phyloP scores from a whole-genome alignment of 1,140 invertebrate species.

The Parasteatoda tepidariorum region DNA sequence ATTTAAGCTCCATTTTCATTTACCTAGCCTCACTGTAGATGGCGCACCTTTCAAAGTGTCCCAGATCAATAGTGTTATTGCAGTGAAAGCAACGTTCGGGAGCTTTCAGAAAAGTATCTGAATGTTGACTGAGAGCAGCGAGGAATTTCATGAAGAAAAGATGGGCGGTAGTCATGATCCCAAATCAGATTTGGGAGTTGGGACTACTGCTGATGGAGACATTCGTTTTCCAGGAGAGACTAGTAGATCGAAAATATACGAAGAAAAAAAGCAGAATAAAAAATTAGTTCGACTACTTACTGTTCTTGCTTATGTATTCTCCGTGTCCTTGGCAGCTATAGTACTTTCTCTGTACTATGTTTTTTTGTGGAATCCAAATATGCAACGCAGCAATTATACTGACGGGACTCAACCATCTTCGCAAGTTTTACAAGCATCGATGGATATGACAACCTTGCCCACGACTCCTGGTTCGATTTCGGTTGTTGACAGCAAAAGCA shows the following conservation, averaged over 20 bases:
- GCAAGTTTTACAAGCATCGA: neutral
- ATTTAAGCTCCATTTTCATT: too few relatives aligned
- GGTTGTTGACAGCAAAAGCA: neutral
- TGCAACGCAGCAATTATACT: conserved; percentile 63
- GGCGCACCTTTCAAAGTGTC: conserved; percentile 1
- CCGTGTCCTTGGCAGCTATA: conserved; percentile 93
- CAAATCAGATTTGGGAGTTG: conserved; percentile 10
- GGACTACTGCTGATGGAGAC: conserved; percentile 37
- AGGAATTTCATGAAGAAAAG: neutral
- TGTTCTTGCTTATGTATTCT: conserved; percentile 93
- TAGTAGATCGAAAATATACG: conserved; percentile 75
- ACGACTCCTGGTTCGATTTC: neutral
- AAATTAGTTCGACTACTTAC: conserved; percentile 92
- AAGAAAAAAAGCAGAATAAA: conserved; percentile 85
- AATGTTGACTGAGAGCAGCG: conserved; percentile 4
- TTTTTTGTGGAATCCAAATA: conserved; percentile 90
- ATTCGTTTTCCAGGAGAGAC: conserved; percentile 48
- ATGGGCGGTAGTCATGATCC: conserved; percentile 35
- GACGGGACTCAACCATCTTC: neutral
- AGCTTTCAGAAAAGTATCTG: neutral
- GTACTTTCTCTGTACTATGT: conserved; percentile 95
- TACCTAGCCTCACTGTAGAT: conserved; percentile 8
- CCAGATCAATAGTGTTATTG: conserved; percentile 28
- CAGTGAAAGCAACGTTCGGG: neutral
- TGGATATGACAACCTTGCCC: neutral